A percentile compares a stretch with the other conserved stretches of the same genome.
Evolutionary conservation across 2,113 vertebrate species (phyloP).

Genomic region (Corythornis cristatus): DNA sequence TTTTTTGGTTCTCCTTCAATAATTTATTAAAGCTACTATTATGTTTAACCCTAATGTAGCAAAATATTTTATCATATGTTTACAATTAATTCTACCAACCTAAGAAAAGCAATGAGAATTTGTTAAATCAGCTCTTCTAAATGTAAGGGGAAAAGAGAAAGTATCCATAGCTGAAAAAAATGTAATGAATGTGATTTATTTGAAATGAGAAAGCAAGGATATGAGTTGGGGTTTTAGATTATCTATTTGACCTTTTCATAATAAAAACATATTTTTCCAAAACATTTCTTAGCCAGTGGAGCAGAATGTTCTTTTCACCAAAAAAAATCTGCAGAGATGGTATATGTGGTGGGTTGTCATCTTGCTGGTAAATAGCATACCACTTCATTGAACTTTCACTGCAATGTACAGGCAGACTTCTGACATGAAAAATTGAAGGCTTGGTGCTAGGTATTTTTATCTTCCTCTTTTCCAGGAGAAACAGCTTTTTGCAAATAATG

Average conservation of each 20-base stretch:
- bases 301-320: not conserved
- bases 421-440: not conserved
- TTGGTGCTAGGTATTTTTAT: not conserved
- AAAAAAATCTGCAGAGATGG: not conserved
- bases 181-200: not conserved
- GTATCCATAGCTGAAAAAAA: not conserved
- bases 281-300: not conserved
- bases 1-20: not conserved
- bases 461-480: not conserved
- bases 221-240: not conserved
- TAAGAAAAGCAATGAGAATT: not conserved
- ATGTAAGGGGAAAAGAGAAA: not conserved
- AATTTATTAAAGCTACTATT: not conserved
- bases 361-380: not conserved
- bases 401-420: not conserved
- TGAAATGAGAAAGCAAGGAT: not conserved
- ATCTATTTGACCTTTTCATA: not conserved
- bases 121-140: not conserved
- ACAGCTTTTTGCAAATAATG: not conserved
- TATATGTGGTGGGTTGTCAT: not conserved
- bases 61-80: not conserved
- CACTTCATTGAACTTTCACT: not conserved
- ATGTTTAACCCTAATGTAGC: not conserved
- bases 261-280: not conserved
- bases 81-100: not conserved